These are phyloP conservation scores for Phalloptychus januarius DNA, from an alignment of 2,797 vertebrate species.

Conservation along the genomic window DNA sequence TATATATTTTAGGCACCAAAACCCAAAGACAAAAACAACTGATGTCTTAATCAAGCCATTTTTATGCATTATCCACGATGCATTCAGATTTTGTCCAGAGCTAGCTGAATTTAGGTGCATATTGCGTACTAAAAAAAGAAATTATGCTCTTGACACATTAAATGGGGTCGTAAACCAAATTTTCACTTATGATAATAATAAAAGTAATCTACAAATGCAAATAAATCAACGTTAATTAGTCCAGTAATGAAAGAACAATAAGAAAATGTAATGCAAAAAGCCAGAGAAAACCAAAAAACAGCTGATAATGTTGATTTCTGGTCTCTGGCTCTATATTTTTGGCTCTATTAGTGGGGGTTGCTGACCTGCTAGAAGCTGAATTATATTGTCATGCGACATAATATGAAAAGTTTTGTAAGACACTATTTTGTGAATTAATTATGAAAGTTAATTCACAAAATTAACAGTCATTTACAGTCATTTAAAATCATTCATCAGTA, in stretches of 20 bases:
- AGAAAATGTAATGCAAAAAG: neutral
- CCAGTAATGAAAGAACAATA: neutral
- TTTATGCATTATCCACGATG: neutral
- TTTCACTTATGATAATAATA: neutral
- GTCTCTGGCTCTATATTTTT: neutral
- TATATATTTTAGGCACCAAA: neutral
- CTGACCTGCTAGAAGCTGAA: neutral
- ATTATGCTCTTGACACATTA: neutral
- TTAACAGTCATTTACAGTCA: slow-evolving; percentile 19
- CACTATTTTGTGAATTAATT: neutral
- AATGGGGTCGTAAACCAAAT: neutral
- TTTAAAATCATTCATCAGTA: slow-evolving; percentile 29
- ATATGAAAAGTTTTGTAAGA: neutral
- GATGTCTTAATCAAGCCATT: neutral
- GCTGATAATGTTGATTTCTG: neutral
- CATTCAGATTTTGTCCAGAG: neutral
- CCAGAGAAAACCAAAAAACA: neutral
- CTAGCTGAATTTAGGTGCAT: neutral
- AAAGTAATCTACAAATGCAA: neutral
- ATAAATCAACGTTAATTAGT: neutral
- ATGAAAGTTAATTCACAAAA: too few relatives aligned
- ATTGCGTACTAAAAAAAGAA: neutral
- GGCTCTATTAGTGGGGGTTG: too few relatives aligned
- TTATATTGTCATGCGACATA: neutral
- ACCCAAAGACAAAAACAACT: neutral